These are phyloP conservation scores for Mercenaria mercenaria DNA, from an alignment of 1,140 invertebrate genomes.

Conservation along the genomic window DNA sequence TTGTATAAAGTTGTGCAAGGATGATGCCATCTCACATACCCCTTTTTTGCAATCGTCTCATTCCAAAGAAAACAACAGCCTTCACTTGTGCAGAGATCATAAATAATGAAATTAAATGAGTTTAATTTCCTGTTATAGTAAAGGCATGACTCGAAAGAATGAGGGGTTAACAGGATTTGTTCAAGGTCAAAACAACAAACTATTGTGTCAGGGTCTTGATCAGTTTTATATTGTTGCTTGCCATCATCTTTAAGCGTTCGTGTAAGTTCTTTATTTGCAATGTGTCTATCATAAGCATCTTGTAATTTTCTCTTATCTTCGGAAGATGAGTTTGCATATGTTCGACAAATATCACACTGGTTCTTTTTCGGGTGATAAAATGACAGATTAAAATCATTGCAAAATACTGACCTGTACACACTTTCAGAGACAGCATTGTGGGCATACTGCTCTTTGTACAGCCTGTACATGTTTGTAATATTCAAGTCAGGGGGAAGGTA, in stretches of 20 bases:
- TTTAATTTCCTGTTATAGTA: background rate
- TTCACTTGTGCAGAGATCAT: background rate
- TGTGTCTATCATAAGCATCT: background rate
- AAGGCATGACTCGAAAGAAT: background rate
- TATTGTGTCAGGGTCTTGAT: background rate
- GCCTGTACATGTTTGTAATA: constrained; percentile 23
- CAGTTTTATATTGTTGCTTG: background rate
- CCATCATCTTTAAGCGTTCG: too few relatives aligned
- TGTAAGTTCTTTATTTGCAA: background rate
- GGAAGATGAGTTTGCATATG: background rate
- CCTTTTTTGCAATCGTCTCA: background rate
- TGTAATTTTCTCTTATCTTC: background rate
- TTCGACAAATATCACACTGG: background rate
- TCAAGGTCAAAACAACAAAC: constrained; percentile 24
- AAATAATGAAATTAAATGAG: constrained; percentile 32
- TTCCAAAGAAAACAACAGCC: constrained; percentile 25
- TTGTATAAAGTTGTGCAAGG: background rate
- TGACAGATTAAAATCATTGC: background rate
- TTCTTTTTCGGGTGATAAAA: background rate
- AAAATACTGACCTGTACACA: background rate
- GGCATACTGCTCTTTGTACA: background rate
- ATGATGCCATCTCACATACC: constrained; percentile 16
- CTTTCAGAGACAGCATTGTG: too few relatives aligned
- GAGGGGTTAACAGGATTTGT: background rate
- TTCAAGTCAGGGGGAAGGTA: background rate